These are phyloP conservation scores for Phaenicophaeus curvirostris DNA, from an alignment of 2,797 vertebrate genomes.

Conservation along the genomic window DNA sequence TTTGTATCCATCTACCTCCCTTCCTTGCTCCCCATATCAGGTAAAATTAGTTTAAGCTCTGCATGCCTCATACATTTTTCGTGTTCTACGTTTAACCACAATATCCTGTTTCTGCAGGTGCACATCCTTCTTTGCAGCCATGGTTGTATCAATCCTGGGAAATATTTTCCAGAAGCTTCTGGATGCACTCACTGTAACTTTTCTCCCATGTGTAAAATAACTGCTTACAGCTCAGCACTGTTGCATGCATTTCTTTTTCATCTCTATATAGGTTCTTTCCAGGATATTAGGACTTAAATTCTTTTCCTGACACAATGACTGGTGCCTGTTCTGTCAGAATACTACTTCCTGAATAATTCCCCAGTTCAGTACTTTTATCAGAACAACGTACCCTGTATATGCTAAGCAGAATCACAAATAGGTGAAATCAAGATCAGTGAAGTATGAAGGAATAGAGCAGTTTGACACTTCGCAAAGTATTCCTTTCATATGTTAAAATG, in stretches of 20 bases:
- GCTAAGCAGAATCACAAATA: background rate
- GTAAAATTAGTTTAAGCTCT: background rate
- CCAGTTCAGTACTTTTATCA: background rate
- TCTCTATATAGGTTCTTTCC: background rate
- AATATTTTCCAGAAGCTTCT: constrained; percentile 23
- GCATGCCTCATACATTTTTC: background rate
- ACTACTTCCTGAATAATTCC: background rate
- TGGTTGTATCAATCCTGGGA: background rate
- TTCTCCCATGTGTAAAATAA: background rate
- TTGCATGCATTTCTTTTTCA: background rate
- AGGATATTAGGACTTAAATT: background rate
- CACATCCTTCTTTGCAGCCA: background rate
- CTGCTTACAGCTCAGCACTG: background rate
- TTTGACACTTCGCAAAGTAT: background rate
- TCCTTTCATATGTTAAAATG: background rate
- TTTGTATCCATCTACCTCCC: background rate
- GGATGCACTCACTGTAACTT: background rate
- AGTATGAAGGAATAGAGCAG: background rate
- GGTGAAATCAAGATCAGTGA: background rate
- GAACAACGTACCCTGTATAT: background rate
- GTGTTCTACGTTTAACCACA: constrained; percentile 8
- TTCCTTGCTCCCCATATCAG: rapidly evolving
- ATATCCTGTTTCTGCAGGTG: constrained; percentile 63
- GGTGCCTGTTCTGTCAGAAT: background rate
- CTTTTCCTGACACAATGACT: background rate